Evolutionary conservation across 2,888 invertebrate species (phyloP).

Genomic region (Macaria liturata): DNA sequence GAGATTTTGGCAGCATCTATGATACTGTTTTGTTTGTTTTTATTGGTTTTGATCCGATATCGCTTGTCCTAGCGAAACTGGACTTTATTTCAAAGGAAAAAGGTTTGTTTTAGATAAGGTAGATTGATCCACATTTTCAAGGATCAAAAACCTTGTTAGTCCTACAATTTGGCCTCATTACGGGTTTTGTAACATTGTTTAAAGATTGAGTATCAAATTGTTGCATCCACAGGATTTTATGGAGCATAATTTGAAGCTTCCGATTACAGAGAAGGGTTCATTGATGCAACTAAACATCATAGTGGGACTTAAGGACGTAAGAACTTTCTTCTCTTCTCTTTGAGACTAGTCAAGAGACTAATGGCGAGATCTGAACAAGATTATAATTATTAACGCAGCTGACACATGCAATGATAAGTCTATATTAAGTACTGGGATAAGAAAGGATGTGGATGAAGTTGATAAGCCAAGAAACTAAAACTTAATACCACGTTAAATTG

Average conservation of each 20-base stretch:
- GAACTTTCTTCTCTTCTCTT: no score
- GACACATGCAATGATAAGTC: no score
- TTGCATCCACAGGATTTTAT: conserved; percentile 28
- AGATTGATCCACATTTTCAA: no score
- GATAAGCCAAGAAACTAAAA: no score
- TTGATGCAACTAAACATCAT: neutral
- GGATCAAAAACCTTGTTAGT: conserved; percentile 72
- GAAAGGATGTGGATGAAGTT: no score
- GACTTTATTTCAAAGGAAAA: conserved; percentile 9
- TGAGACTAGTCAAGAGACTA: no score
- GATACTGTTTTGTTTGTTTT: neutral
- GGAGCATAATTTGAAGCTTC: conserved; percentile 31
- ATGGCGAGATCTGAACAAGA: no score
- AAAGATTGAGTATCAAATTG: conserved; percentile 33
- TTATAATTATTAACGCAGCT: no score
- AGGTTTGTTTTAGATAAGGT: neutral
- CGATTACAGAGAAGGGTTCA: conserved; percentile 15
- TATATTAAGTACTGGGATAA: no score
- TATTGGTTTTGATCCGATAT: conserved; percentile 2
- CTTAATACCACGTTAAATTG: no score
- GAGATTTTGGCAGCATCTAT: neutral
- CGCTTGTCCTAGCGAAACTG: conserved; percentile 26
- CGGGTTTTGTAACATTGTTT: conserved; percentile 47
- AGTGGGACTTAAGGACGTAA: no score
- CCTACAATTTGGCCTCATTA: conserved; percentile 73